A percentile compares a stretch with the other conserved stretches of the same genome.
Conservation (phyloP, 2,888 invertebrate species). For the Drosophila ochracea region DNA sequence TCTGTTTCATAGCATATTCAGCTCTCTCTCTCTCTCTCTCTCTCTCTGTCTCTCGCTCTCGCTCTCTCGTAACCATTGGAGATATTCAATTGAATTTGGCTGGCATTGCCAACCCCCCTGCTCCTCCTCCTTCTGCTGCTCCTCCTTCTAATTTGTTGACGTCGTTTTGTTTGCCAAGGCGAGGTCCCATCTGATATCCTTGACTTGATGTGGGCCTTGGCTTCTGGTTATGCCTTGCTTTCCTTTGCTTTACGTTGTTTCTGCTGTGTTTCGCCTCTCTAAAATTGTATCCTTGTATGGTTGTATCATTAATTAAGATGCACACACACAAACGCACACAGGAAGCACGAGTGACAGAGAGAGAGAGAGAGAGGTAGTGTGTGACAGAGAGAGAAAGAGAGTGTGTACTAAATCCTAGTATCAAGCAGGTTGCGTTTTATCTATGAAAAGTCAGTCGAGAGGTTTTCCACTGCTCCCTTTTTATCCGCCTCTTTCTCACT, state of each 20-base stretch:
- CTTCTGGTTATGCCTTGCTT: constrained; percentile 9
- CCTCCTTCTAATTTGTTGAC: constrained; percentile 20
- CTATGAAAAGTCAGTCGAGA: constrained; percentile 37
- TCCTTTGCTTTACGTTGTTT: neutral
- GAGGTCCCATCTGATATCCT: constrained; percentile 51
- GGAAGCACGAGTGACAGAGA: neutral
- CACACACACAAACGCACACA: constrained; percentile 16
- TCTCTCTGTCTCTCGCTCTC: too few species aligned
- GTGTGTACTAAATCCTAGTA: constrained; percentile 12
- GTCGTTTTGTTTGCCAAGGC: constrained; percentile 33
- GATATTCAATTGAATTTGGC: constrained; percentile 5
- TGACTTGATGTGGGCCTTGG: constrained; percentile 50
- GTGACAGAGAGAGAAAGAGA: neutral
- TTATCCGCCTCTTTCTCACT: neutral
- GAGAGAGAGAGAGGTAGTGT: too few species aligned
- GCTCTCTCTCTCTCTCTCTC: neutral
- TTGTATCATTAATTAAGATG: constrained; percentile 67
- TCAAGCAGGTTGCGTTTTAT: constrained; percentile 44
- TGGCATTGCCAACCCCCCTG: neutral
- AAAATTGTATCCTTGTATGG: constrained; percentile 52
- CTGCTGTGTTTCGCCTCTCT: constrained; percentile 4
- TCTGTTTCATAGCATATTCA: neutral
- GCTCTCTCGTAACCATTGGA: neutral
- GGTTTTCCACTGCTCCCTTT: neutral
- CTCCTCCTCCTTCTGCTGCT: neutral